A percentile compares a stretch with the other conserved stretches of the same genome.
Conservation (phyloP, 35 echinoderm and acorn worm genomes). For the Stichopus chloronotus region DNA sequence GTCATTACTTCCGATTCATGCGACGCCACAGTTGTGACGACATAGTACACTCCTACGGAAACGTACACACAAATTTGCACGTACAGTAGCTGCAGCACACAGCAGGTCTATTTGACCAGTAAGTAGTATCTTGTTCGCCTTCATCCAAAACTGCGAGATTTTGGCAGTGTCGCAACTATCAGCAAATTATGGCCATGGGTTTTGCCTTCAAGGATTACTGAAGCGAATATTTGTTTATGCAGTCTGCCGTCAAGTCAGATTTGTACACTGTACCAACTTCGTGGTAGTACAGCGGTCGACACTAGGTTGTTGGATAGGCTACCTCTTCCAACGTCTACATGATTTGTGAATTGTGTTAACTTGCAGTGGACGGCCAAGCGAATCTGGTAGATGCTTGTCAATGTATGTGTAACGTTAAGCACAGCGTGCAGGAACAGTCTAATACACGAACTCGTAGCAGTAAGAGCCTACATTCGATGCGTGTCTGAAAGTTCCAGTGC, state of each 20-base stretch:
- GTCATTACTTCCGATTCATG: constrained; percentile 93
- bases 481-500: no score
- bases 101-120: background rate
- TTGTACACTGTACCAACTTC: background rate
- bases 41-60: background rate
- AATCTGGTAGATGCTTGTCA: no score
- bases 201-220: background rate
- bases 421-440: no score
- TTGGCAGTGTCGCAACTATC: background rate
- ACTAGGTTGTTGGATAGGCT: no score
- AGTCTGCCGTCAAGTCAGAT: background rate
- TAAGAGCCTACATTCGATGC: no score
- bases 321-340: no score
- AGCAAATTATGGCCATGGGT: background rate
- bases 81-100: background rate
- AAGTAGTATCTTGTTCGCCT: background rate
- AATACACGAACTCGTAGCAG: no score
- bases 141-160: background rate
- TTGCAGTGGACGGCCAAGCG: no score
- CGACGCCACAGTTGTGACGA: constrained; percentile 26
- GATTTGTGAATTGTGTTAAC: no score
- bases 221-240: background rate
- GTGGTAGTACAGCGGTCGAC: no score
- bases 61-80: background rate
- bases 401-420: no score